These are phyloP conservation scores for Phenganax subtilis DNA, from an alignment of 92 coral and sea anemone species.

Conservation along the genomic window DNA sequence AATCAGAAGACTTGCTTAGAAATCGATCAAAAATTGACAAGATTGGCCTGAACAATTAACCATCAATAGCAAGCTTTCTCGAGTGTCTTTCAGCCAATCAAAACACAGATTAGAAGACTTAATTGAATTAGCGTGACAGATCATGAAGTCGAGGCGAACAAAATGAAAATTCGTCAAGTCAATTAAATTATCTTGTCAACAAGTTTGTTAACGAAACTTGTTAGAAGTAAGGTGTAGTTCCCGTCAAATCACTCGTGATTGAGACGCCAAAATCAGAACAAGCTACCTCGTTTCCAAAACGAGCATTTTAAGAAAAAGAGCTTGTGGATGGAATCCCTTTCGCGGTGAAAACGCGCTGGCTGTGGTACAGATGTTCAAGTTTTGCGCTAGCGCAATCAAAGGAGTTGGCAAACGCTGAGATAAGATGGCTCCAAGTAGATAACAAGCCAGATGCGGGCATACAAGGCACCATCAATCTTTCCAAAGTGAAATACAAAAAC, in stretches of 20 bases:
- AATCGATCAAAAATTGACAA: slow-evolving; percentile 22
- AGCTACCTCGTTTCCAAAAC: not conserved
- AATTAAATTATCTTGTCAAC: slow-evolving; percentile 45
- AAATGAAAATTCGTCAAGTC: slow-evolving; percentile 19
- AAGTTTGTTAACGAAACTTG: slow-evolving; percentile 28
- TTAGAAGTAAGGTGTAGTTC: slow-evolving; percentile 32
- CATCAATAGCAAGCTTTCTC: slow-evolving; percentile 28
- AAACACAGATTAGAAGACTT: slow-evolving; percentile 41
- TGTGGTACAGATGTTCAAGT: slow-evolving; percentile 37
- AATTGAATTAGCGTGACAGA: slow-evolving; percentile 92
- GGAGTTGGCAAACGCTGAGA: slow-evolving; percentile 24
- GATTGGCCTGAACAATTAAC: slow-evolving; percentile 17
- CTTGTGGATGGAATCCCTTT: not conserved
- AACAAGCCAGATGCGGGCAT: slow-evolving; percentile 41
- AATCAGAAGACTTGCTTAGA: slow-evolving; percentile 10
- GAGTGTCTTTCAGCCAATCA: slow-evolving; percentile 27
- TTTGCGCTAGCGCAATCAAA: slow-evolving; percentile 26
- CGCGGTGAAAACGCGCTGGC: slow-evolving; percentile 14
- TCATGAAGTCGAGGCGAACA: slow-evolving; percentile 18
- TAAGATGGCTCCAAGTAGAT: slow-evolving; percentile 35
- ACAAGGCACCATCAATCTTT: slow-evolving; percentile 31
- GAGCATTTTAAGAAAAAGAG: not conserved
- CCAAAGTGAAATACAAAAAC: slow-evolving; percentile 2
- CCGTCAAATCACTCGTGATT: slow-evolving; percentile 18
- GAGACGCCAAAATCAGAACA: not conserved